These are phyloP conservation scores for Chaetura pelagica DNA, from an alignment of 2,113 vertebrate genomes.

Conservation along the genomic window DNA sequence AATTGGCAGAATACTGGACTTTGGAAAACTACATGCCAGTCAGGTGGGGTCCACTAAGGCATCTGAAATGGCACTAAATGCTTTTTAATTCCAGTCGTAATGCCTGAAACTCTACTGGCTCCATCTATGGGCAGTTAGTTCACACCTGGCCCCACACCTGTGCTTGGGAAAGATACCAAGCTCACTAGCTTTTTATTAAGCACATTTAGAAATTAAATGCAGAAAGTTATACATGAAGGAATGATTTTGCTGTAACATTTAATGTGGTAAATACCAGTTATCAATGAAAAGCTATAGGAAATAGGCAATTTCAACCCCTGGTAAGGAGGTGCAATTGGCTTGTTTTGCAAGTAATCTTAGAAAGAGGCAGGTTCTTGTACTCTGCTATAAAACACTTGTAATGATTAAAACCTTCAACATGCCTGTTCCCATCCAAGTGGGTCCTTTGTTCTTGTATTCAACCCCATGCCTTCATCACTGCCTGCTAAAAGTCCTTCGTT, in stretches of 20 bases:
- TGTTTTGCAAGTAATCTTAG: background rate
- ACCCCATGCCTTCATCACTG: background rate
- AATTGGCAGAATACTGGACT: background rate
- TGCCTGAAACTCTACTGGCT: background rate
- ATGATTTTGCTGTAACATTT: background rate
- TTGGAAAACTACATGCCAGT: background rate
- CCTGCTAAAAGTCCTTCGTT: conserved; percentile 32
- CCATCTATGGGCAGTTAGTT: background rate
- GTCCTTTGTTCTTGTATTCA: conserved; percentile 2
- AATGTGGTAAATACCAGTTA: background rate
- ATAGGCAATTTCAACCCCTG: background rate
- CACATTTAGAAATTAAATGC: background rate
- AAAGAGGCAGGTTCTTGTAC: background rate
- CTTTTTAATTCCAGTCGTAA: background rate
- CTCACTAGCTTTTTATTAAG: background rate
- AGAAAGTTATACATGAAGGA: background rate
- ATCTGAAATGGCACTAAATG: background rate
- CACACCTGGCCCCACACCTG: conserved; percentile 8
- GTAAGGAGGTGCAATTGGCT: background rate
- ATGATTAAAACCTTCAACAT: background rate
- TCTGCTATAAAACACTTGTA: background rate
- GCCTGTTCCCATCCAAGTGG: background rate
- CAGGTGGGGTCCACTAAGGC: background rate
- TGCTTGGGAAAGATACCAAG: background rate
- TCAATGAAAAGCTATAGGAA: background rate